Evolutionary conservation across 30 jellyfish, hydroid and myxozoan species (phyloP).

Genomic region (Aurelia coerulea): DNA sequence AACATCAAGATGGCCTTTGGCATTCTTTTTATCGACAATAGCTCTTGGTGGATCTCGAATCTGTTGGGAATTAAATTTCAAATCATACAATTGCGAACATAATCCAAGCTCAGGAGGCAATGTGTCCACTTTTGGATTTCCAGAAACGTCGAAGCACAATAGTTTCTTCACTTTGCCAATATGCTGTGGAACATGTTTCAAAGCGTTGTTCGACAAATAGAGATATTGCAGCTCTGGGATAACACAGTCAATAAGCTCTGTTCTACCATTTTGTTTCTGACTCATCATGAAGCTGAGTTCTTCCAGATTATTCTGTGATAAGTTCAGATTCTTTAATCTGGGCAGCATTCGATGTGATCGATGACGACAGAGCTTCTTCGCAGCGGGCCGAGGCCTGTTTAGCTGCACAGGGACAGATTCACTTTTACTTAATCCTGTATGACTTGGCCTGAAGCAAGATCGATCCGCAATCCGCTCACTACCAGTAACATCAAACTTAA

Average conservation of each 20-base stretch:
- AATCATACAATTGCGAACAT: constrained; percentile 74
- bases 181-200: constrained; percentile 69
- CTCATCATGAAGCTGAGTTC: constrained; percentile 4
- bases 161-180: constrained; percentile 75
- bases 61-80: constrained; percentile 62
- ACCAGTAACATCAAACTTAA: constrained; percentile 46
- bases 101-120: constrained; percentile 90
- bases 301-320: constrained; percentile 64
- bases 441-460: constrained; percentile 11
- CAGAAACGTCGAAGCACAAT: constrained; percentile 34
- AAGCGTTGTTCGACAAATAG: constrained; percentile 59
- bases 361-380: constrained; percentile 71
- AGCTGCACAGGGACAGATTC: constrained; percentile 18
- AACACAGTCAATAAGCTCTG: constrained; percentile 46
- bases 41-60: constrained; percentile 76
- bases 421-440: constrained; percentile 5
- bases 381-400: background rate
- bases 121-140: constrained; percentile 54
- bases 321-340: constrained; percentile 53
- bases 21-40: constrained; percentile 53
- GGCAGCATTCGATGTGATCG: constrained; percentile 71
- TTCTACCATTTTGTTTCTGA: constrained; percentile 29
- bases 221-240: constrained; percentile 69
- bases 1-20: constrained; percentile 59
- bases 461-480: constrained; percentile 34